These are phyloP conservation scores for Sebastes oblongus DNA, from an alignment of 2,797 vertebrate species.

Conservation along the genomic window DNA sequence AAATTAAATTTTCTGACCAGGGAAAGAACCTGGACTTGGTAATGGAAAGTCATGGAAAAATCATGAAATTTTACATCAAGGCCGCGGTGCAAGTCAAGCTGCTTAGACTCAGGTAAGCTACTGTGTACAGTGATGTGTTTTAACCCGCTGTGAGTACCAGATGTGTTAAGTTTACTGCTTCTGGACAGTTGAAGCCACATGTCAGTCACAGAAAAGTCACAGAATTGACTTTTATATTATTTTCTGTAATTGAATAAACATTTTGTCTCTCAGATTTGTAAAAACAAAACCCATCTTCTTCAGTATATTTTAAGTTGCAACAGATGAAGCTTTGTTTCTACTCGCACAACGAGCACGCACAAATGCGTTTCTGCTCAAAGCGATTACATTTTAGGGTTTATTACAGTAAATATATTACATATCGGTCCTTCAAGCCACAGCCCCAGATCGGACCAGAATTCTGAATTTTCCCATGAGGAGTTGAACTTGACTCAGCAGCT, in stretches of 20 bases:
- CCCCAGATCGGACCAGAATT: no score
- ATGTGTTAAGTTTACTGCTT: background rate
- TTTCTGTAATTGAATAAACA: background rate
- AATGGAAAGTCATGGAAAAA: slow-evolving; percentile 29
- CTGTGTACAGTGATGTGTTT: background rate
- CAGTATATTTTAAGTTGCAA: background rate
- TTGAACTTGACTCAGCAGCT: no score
- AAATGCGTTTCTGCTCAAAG: no score
- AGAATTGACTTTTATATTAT: background rate
- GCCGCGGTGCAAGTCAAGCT: background rate
- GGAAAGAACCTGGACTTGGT: slow-evolving; percentile 11
- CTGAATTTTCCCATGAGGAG: no score
- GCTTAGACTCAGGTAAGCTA: background rate
- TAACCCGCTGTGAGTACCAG: background rate
- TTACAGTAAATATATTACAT: no score
- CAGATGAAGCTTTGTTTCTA: no score
- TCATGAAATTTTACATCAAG: slow-evolving; percentile 34
- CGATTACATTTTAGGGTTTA: no score
- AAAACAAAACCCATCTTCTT: slow-evolving; percentile 4
- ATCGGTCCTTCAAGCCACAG: no score
- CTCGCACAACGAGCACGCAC: no score
- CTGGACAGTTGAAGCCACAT: background rate
- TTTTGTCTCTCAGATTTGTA: background rate
- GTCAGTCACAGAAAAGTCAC: background rate
- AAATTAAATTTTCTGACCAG: slow-evolving; percentile 22